Percentiles rank a stretch among this genome's conserved stretches.
These are phyloP conservation scores for Zosterops lateralis DNA, from an alignment of 2,113 vertebrate genomes.

Conservation along the genomic window DNA sequence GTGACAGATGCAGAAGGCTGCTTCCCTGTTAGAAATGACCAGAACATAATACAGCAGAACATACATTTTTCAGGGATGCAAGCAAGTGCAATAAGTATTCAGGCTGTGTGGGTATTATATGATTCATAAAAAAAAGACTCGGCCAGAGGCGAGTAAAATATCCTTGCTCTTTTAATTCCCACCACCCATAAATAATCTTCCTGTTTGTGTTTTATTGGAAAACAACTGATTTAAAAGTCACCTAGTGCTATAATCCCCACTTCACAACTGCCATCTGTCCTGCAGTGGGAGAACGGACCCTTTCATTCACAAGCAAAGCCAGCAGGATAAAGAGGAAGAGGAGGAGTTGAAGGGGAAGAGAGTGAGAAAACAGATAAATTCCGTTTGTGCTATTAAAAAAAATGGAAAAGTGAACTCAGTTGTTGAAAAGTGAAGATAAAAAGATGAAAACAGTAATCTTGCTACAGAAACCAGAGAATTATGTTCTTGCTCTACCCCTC, in stretches of 20 bases:
- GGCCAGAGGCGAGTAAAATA: constrained; percentile 7
- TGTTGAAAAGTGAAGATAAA: constrained; percentile 81
- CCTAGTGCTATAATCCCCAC: constrained; percentile 39
- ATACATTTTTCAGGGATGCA: background rate
- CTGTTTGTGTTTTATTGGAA: constrained; percentile 66
- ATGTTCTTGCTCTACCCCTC: constrained; percentile 67
- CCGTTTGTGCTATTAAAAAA: constrained; percentile 78
- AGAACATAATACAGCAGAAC: background rate
- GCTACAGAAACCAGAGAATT: constrained; percentile 84
- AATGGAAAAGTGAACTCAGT: constrained; percentile 75
- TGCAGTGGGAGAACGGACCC: constrained; percentile 53
- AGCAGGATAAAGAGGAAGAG: constrained; percentile 56
- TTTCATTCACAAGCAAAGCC: constrained; percentile 73
- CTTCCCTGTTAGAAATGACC: background rate
- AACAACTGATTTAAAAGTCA: constrained; percentile 64
- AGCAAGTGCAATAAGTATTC: background rate
- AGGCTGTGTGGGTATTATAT: background rate
- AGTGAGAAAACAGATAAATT: constrained; percentile 74
- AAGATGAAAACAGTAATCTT: constrained; percentile 86
- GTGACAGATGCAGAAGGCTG: background rate
- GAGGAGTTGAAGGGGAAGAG: constrained; percentile 65
- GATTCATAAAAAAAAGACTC: constrained; percentile 44
- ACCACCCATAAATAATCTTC: constrained; percentile 58
- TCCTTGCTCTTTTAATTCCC: constrained; percentile 49
- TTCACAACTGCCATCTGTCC: constrained; percentile 64